Evolutionary conservation across 2,888 invertebrate genomes (phyloP), one percentile per base, ranked within the genome.

Genomic region (Agrochola lota): DNA sequence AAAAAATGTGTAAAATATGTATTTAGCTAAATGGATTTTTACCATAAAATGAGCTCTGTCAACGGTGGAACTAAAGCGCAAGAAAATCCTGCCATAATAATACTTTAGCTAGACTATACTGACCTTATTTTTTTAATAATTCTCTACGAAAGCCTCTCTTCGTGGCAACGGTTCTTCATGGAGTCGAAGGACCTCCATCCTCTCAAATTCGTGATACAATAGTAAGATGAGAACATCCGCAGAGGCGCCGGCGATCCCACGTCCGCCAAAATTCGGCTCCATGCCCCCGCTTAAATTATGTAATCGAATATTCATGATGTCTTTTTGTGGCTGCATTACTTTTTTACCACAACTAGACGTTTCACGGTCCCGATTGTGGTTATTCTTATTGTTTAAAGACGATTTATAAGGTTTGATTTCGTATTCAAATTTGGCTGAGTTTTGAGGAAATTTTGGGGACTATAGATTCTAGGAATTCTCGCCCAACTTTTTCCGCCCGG

Each of bases 261-360:
- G 88, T 76, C 88, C 88, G 89, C 88, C 89, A 86, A 91, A 91
- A 88, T 88, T 90, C 84, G 89, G 86, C 90, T 90, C 90, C 88
- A 87, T 74, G 81, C 78, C 87, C 90, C 88, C 91, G 89, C 90
- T 93, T 94, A 92, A 94, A 93, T 95, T 95, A 95, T 94, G 93
- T 95, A 95, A 95, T 94, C 92, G 92, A 92, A 94, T 95, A 95
- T 94, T 92, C 92, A 93, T 91, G 91, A 92, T 88, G 86, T 85
- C 85, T 92, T 92, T 92, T 92, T 85, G 86, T 91, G 84, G 90
- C 87, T 92, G 91, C 92, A 92, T 87, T 90, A 88, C 91, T 91
- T 92, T 92, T 88, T 77, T 85, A 86, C 73, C 76, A 72, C 81
- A 79, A 88, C 89, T 90, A 91, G 90, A 84, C 84, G 79, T 84